Conservation (phyloP, 2,797 vertebrate species). For the Sebastes iracundus region DNA sequence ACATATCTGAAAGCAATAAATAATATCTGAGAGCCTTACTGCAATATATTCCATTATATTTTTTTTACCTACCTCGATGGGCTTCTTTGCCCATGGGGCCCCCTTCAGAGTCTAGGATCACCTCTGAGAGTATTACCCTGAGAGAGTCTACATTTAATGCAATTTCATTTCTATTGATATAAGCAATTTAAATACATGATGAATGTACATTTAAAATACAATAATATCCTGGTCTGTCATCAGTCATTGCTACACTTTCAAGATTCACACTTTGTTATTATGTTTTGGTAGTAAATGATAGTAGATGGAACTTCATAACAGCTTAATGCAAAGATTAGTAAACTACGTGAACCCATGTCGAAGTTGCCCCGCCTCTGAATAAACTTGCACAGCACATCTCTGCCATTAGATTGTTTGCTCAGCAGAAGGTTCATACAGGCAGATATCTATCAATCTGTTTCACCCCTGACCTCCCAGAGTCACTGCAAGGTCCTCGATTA, state of each 20-base stretch:
- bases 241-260: not conserved
- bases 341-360: not conserved
- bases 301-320: not conserved
- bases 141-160: not conserved
- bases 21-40: not conserved
- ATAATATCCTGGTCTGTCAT: not conserved
- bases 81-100: not conserved
- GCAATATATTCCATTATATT: not conserved
- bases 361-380: not conserved
- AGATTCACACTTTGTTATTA: not conserved
- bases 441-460: constrained; percentile 60
- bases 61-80: not conserved
- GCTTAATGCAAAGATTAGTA: not conserved
- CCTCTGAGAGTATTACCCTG: not conserved
- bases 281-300: not conserved
- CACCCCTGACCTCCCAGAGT: constrained; percentile 65
- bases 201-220: not conserved
- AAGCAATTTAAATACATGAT: not conserved
- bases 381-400: constrained; percentile 21
- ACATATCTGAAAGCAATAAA: not conserved
- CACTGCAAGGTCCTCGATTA: constrained; percentile 63
- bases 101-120: not conserved
- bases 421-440: constrained; percentile 39
- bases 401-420: constrained; percentile 44
- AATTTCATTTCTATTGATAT: not conserved